Evolutionary conservation across 2,888 invertebrate genomes (phyloP).

Genomic region (Parnassius smintheus): DNA sequence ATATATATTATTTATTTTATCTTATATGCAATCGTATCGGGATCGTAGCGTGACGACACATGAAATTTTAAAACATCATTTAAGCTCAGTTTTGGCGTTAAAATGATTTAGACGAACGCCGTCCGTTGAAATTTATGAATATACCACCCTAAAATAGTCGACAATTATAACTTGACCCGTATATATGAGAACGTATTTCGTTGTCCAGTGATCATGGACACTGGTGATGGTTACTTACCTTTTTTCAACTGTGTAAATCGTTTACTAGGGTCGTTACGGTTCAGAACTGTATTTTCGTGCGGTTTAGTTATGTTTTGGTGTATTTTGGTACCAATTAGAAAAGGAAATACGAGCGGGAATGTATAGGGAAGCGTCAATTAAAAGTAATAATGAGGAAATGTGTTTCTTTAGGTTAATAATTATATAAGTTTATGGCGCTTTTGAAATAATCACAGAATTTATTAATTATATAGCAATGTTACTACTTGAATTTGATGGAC

Average conservation of each 20-base stretch:
- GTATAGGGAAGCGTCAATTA: conserved; percentile 42
- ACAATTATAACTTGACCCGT: conserved; percentile 38
- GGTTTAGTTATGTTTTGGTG: conserved; percentile 42
- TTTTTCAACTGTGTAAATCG: conserved; percentile 44
- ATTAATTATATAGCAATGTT: neutral
- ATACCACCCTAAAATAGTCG: conserved; percentile 53
- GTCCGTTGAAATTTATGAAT: conserved; percentile 62
- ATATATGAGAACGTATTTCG: neutral
- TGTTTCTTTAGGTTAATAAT: conserved; percentile 19
- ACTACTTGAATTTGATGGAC: too few species aligned
- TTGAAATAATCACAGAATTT: conserved; percentile 6
- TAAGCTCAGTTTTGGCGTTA: conserved; percentile 67
- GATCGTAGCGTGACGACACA: conserved; percentile 41
- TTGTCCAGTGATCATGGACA: conserved; percentile 20
- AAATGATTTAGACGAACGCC: conserved; percentile 67
- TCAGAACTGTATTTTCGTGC: conserved; percentile 46
- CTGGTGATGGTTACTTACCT: conserved; percentile 25
- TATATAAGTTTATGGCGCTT: conserved; percentile 13
- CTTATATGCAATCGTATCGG: conserved; percentile 17
- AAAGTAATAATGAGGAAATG: conserved; percentile 34
- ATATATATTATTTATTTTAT: too few species aligned
- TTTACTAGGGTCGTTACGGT: conserved; percentile 52
- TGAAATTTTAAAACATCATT: conserved; percentile 41
- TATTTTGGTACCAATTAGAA: conserved; percentile 58
- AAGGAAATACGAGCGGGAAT: conserved; percentile 44